Evolutionary conservation across 2,888 invertebrate species (phyloP).

Genomic region (Alsophila aescularia): DNA sequence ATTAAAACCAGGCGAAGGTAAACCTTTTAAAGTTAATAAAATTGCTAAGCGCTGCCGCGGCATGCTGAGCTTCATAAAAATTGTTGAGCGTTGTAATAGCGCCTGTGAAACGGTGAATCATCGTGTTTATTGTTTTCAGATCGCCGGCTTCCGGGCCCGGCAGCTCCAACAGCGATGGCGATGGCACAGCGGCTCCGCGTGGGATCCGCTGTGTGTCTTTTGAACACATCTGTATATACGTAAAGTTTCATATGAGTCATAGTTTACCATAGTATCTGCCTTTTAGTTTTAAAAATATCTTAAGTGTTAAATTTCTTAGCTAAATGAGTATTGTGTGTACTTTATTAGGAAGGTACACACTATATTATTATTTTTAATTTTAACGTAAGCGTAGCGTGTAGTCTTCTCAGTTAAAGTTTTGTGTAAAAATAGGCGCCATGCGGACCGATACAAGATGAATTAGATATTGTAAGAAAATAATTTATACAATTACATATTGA

Average conservation of each 20-base stretch:
- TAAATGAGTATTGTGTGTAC: neutral
- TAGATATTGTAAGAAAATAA: constrained; percentile 1
- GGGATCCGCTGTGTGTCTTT: neutral
- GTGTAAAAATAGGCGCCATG: constrained; percentile 1
- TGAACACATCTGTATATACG: constrained; percentile 17
- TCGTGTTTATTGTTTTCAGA: neutral
- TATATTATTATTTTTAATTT: neutral
- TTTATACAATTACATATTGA: constrained; percentile 5
- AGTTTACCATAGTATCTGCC: neutral
- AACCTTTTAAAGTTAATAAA: neutral
- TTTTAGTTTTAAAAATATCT: constrained; percentile 4
- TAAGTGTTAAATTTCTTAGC: constrained; percentile 2
- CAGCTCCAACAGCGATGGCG: neutral
- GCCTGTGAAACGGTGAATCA: neutral
- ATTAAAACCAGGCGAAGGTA: constrained; percentile 1
- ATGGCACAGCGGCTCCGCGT: neutral
- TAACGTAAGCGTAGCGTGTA: neutral
- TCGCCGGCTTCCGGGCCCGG: neutral
- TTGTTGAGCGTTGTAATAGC: neutral
- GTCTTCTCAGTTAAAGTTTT: neutral
- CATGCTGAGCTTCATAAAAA: neutral
- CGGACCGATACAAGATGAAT: neutral
- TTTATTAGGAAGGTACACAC: neutral
- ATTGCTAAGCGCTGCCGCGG: too few relatives aligned
- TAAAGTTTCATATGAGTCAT: constrained; percentile 10